Conservation (phyloP, 2,888 invertebrate genomes). For the Lithosia quadra region DNA sequence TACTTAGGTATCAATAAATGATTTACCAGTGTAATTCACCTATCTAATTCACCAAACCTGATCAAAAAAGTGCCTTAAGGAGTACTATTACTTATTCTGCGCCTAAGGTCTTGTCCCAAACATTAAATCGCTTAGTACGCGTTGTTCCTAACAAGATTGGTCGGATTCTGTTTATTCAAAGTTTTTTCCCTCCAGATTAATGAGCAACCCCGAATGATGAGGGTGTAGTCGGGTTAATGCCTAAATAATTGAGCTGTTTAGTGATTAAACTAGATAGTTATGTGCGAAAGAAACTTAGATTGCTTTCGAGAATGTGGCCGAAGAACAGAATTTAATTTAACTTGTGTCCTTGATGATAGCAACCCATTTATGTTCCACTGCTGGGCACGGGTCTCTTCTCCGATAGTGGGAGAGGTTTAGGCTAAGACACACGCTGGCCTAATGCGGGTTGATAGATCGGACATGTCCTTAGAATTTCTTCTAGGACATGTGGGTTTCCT, state of each 20-base stretch:
- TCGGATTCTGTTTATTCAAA: slow-evolving; percentile 42
- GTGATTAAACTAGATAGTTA: slow-evolving; percentile 34
- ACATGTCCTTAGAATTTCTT: too few relatives aligned
- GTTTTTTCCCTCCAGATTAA: slow-evolving; percentile 45
- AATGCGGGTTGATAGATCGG: too few relatives aligned
- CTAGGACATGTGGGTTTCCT: too few relatives aligned
- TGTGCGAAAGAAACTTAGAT: slow-evolving; percentile 18
- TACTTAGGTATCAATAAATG: too few relatives aligned
- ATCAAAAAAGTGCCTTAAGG: neutral
- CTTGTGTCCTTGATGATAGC: neutral
- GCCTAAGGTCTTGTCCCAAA: neutral
- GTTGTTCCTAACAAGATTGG: slow-evolving; percentile 25
- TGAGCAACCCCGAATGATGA: slow-evolving; percentile 42
- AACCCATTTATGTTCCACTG: too few relatives aligned
- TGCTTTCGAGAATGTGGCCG: slow-evolving; percentile 4
- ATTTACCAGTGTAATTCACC: too few relatives aligned
- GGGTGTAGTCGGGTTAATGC: slow-evolving; percentile 38
- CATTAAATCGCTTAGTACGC: slow-evolving; percentile 16
- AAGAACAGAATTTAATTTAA: neutral
- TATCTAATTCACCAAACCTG: neutral
- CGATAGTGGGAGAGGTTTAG: too few relatives aligned
- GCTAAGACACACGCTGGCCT: too few relatives aligned
- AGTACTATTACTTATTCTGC: too few relatives aligned
- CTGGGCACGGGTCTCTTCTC: too few relatives aligned
- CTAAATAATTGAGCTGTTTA: slow-evolving; percentile 42